Conservation (phyloP, 2,113 vertebrate genomes). For the Nothoprocta pentlandii region DNA sequence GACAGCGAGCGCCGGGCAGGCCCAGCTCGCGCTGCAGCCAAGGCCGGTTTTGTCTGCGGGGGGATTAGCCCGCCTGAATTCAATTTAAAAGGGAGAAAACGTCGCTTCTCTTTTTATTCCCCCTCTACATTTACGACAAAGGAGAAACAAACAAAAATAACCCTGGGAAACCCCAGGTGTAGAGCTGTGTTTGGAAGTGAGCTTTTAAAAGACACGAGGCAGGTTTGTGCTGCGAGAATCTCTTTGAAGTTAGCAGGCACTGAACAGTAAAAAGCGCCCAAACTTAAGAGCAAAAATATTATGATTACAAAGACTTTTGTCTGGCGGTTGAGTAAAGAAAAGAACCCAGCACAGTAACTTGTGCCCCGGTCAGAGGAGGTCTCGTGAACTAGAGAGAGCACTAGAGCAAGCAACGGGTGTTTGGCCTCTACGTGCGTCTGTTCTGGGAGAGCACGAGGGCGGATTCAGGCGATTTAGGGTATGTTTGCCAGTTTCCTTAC, state of each 20-base stretch:
- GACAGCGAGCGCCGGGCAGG: fast-evolving
- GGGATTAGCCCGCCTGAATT: background rate
- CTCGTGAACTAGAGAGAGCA: too few relatives aligned
- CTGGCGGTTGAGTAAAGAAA: fast-evolving
- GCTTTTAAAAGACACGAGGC: fast-evolving
- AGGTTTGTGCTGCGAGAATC: background rate
- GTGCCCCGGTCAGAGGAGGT: too few relatives aligned
- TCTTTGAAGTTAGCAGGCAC: fast-evolving
- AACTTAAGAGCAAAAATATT: background rate
- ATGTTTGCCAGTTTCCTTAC: fast-evolving
- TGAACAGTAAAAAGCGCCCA: background rate
- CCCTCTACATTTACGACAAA: fast-evolving
- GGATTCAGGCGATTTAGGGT: background rate
- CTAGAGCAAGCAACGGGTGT: fast-evolving
- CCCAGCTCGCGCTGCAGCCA: background rate
- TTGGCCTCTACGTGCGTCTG: background rate
- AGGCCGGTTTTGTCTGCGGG: fast-evolving
- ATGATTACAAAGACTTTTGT: background rate
- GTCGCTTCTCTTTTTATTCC: background rate
- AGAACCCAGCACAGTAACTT: fast-evolving
- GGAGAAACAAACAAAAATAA: background rate
- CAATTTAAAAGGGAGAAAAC: background rate
- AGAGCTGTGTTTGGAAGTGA: fast-evolving
- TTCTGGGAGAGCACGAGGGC: background rate
- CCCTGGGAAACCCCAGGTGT: fast-evolving